Percentiles rank a stretch among this genome's conserved stretches.
Evolutionary conservation across 2,113 vertebrate genomes (phyloP).

Genomic region (Larimichthys polyactis): DNA sequence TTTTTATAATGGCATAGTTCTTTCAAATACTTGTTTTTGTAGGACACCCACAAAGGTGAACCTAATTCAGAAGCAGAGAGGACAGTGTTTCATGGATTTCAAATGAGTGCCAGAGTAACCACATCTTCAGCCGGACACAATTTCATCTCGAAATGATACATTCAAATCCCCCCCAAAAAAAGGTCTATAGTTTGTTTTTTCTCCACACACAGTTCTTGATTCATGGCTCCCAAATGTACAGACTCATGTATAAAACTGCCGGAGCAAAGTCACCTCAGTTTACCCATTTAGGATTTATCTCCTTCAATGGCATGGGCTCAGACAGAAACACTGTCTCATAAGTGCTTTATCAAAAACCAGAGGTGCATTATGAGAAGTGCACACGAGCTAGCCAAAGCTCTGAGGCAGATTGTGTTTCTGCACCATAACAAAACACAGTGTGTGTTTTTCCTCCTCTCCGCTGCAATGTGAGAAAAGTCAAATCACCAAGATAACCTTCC

Average conservation of each 20-base stretch:
- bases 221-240: constrained; percentile 49
- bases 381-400: constrained; percentile 56
- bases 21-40: constrained; percentile 38
- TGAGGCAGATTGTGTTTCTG: constrained; percentile 34
- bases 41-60: constrained; percentile 40
- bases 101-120: constrained; percentile 2
- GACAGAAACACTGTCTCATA: constrained; percentile 67
- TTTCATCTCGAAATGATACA: constrained; percentile 18
- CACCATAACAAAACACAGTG: constrained; percentile 31
- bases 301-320: constrained; percentile 35
- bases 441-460: not conserved
- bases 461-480: constrained; percentile 24
- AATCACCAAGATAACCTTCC: constrained; percentile 35
- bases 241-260: constrained; percentile 60
- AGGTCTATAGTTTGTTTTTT: not conserved
- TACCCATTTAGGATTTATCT: constrained; percentile 75
- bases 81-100: constrained; percentile 29
- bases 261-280: constrained; percentile 66
- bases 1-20: constrained; percentile 36
- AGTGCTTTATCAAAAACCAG: constrained; percentile 61
- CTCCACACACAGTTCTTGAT: constrained; percentile 37
- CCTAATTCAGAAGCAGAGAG: not conserved
- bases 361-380: constrained; percentile 55
- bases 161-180: constrained; percentile 9
- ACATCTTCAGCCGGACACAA: constrained; percentile 23